These are phyloP conservation scores for Tetragonula clypearis DNA, from an alignment of 1,140 invertebrate species.

Conservation along the genomic window DNA sequence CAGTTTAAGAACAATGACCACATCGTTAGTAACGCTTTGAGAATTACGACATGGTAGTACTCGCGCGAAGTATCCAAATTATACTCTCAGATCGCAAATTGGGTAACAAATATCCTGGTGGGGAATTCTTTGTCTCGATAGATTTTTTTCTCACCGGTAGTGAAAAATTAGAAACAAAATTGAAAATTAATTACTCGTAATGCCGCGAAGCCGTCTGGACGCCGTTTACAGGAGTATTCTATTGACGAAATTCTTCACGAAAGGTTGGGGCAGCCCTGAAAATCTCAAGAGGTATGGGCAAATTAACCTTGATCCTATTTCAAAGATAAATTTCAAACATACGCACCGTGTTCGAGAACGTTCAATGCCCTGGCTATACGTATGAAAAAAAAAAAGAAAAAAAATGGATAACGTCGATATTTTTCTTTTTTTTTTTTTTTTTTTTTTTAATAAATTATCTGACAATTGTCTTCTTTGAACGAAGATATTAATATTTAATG, in stretches of 20 bases:
- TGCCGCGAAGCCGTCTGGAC: slow-evolving; percentile 91
- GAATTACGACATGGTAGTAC: slow-evolving; percentile 16
- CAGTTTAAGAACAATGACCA: slow-evolving; percentile 19
- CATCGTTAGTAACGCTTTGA: background rate
- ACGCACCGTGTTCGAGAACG: background rate
- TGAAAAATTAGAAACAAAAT: background rate
- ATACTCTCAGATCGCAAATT: background rate
- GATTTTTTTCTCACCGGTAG: background rate
- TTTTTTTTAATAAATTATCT: background rate
- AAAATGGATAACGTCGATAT: background rate
- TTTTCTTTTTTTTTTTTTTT: background rate
- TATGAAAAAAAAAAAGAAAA: background rate
- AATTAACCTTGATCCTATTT: background rate
- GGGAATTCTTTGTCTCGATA: background rate
- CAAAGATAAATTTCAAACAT: background rate
- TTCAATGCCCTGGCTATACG: background rate
- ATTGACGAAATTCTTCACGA: slow-evolving; percentile 96
- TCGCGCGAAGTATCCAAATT: background rate
- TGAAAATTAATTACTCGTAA: slow-evolving; percentile 65
- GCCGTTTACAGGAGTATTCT: slow-evolving; percentile 94
- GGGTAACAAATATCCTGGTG: background rate
- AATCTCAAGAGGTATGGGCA: slow-evolving; percentile 91
- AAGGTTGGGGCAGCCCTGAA: slow-evolving; percentile 97
- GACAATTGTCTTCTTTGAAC: background rate
- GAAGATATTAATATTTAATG: background rate